These are phyloP conservation scores for Stegostoma tigrinum DNA, from an alignment of 2,113 vertebrate genomes.

Conservation along the genomic window DNA sequence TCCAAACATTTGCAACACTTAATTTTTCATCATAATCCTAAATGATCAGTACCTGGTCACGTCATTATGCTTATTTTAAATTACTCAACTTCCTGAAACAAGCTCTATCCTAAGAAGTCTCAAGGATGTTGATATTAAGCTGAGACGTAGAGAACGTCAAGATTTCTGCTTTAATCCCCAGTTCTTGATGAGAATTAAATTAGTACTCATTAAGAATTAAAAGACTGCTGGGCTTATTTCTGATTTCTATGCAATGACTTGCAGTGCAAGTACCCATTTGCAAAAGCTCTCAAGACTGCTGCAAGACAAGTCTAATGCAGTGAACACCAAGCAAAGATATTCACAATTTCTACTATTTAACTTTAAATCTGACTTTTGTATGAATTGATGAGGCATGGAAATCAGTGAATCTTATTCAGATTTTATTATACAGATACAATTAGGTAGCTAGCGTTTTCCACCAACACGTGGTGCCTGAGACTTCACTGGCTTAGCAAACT, in stretches of 20 bases:
- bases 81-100: no score
- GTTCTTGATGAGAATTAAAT: neutral
- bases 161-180: neutral
- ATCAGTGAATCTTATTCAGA: neutral
- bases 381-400: neutral
- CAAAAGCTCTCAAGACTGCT: neutral
- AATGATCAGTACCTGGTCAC: no score
- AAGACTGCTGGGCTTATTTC: neutral
- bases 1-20: no score
- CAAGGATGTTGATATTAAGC: neutral
- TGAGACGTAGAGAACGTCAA: neutral
- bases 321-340: neutral
- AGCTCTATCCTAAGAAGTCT: no score
- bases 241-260: no score
- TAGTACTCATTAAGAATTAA: neutral
- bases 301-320: neutral
- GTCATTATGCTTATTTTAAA: no score
- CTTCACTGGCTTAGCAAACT: constrained; percentile 92
- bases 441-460: constrained; percentile 77
- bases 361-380: neutral
- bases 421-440: constrained; percentile 6
- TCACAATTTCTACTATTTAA: neutral
- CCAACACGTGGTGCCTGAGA: constrained; percentile 86
- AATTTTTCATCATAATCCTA: no score
- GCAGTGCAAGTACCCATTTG: neutral